phyloP scores from a whole-genome alignment of 2,888 invertebrate species.

The Mylabris sibirica region DNA sequence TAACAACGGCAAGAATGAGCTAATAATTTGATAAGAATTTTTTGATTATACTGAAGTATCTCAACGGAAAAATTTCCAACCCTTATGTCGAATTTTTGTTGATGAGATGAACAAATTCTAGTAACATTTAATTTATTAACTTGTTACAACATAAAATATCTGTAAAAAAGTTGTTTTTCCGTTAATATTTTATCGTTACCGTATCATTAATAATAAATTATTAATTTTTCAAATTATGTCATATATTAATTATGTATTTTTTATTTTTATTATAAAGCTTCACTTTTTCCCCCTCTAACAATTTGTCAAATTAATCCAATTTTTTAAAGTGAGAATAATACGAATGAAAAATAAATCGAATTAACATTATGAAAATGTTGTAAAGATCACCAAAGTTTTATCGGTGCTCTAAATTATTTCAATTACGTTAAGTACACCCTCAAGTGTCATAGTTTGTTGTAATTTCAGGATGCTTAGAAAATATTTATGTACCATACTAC shows the following conservation, averaged over 20 bases:
- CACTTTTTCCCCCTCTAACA: neutral
- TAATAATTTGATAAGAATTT: neutral
- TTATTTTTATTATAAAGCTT: neutral
- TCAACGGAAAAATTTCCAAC: neutral
- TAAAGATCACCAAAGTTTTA: slow-evolving; percentile 6
- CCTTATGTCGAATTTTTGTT: neutral
- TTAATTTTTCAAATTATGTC: slow-evolving; percentile 9
- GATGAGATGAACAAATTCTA: neutral
- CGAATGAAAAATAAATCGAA: neutral
- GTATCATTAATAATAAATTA: slow-evolving; percentile 15
- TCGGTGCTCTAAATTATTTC: slow-evolving; percentile 14
- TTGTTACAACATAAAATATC: neutral
- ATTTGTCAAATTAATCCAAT: slow-evolving; percentile 5
- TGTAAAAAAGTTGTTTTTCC: slow-evolving; percentile 4
- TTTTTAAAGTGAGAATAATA: neutral
- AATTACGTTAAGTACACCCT: slow-evolving; percentile 14
- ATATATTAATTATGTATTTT: slow-evolving; percentile 11
- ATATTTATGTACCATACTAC: slow-evolving; percentile 8
- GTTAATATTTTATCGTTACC: slow-evolving; percentile 13
- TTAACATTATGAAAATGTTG: neutral
- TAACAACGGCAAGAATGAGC: neutral
- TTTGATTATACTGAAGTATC: neutral
- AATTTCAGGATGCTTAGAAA: slow-evolving; percentile 10
- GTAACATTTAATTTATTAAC: neutral
- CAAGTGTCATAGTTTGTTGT: slow-evolving; percentile 19